Evolutionary conservation across 1,140 invertebrate genomes (phyloP).

Genomic region (Cydia amplana): DNA sequence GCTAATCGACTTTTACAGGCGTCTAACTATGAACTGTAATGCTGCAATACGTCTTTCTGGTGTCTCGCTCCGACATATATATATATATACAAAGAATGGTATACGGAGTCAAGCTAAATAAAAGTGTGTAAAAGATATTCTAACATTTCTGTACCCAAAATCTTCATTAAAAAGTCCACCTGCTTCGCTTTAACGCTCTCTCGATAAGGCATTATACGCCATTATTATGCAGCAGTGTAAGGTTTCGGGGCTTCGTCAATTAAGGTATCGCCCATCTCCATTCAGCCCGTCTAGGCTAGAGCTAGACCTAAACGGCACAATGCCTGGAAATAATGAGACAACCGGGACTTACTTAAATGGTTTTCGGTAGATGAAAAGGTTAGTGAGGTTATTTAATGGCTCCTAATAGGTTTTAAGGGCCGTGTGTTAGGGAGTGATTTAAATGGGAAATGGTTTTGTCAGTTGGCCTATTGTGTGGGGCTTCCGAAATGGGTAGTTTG

Average conservation of each 20-base stretch:
- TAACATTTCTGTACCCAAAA: no score
- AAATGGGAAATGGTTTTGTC: conserved; percentile 15
- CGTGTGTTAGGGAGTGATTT: not conserved
- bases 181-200: conserved; percentile 56
- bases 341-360: conserved; percentile 44
- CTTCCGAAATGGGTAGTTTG: conserved; percentile 5
- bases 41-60: no score
- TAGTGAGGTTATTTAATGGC: conserved; percentile 41
- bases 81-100: no score
- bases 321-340: conserved; percentile 69
- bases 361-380: conserved; percentile 49
- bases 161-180: not conserved
- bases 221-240: conserved; percentile 75
- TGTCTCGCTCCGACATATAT: no score
- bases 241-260: conserved; percentile 77
- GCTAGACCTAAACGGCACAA: conserved; percentile 67
- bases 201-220: conserved; percentile 74
- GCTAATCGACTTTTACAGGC: no score
- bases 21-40: no score
- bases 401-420: conserved; percentile 37
- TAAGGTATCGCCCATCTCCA: conserved; percentile 76
- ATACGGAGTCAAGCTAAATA: no score
- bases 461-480: not conserved
- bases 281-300: conserved; percentile 46
- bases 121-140: no score